Base-by-base conservation (phyloP, 2,113 vertebrate genomes). In the Nematolebias whitei region DNA sequence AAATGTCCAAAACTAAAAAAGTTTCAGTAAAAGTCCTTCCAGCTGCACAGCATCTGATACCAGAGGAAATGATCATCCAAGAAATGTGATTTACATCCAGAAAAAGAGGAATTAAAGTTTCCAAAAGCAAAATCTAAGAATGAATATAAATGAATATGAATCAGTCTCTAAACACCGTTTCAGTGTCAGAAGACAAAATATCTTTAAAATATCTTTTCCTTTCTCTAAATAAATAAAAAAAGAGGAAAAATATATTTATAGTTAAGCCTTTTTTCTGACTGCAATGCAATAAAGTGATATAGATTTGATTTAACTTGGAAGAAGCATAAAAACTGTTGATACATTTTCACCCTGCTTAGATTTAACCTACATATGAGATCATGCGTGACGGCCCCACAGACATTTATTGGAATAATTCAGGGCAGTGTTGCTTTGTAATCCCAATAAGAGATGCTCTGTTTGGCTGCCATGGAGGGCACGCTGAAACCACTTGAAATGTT, bases 321-420 rank as follows among this genome's bases (percentile, higher is more conserved):
- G 10, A 44, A 44, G 44, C n/a, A 14, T 35, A 50, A 23, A 16
- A 63, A 58, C 7, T 57, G 63, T 49, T 44, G 63, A 2, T 72
- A 9, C 13, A 12, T 65, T 20, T 48, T 53, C 61, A 63, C 47
- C 2, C 2, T 10, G 35, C 29, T 64, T 55, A 63, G 63, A 39
- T 5, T 73, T 68, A 74, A 43, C 82, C 84, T 73, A 76, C 60
- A 78, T 88, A 57, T 68, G 78, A 74, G 67, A 52, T 78, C 66
- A 32, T 32, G 67, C 68, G 80, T 69, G 60, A 52, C 70, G 80
- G 78, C 73, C 8, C 24, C 43, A 48, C 80, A 79, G 78, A 77
- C 72, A 7, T 63, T 59, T 66, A 61, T 70, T 72, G 60, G 76
- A 82, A 80, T 84, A 80, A 87, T 82, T 84, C 78, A 80, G 73